Evolutionary conservation across 64 coral and sea anemone species (phyloP).

Genomic region (Trachythela sp.): DNA sequence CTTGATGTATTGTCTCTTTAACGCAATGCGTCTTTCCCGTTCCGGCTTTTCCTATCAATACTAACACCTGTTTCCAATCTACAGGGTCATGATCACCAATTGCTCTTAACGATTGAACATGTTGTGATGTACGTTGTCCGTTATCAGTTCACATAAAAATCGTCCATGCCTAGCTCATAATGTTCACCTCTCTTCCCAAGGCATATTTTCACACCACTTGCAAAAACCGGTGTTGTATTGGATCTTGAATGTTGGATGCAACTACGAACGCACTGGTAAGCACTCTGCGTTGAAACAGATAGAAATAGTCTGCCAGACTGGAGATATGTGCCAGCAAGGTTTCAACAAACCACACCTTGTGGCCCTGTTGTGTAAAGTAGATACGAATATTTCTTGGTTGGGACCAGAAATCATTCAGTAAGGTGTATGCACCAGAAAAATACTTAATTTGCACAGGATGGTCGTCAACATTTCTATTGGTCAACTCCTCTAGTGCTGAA

Average conservation of each 20-base stretch:
- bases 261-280: background rate
- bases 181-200: background rate
- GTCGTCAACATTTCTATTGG: too few species aligned
- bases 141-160: background rate
- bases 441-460: too few species aligned
- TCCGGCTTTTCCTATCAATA: conserved; percentile 8
- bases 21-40: conserved; percentile 34
- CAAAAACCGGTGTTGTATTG: background rate
- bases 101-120: background rate
- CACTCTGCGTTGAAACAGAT: background rate
- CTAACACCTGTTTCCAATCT: too few species aligned
- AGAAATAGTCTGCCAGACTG: too few species aligned
- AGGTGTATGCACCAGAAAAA: too few species aligned
- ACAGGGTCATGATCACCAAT: background rate
- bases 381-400: too few species aligned
- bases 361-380: too few species aligned
- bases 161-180: background rate
- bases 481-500: too few species aligned
- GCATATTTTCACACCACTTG: background rate
- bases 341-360: too few species aligned
- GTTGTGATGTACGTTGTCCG: background rate
- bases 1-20: background rate
- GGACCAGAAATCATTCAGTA: too few species aligned
- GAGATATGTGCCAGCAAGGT: too few species aligned
- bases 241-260: background rate